Conservation (phyloP, 1,140 invertebrate species). For the Stratiolaelaps scimitus region DNA sequence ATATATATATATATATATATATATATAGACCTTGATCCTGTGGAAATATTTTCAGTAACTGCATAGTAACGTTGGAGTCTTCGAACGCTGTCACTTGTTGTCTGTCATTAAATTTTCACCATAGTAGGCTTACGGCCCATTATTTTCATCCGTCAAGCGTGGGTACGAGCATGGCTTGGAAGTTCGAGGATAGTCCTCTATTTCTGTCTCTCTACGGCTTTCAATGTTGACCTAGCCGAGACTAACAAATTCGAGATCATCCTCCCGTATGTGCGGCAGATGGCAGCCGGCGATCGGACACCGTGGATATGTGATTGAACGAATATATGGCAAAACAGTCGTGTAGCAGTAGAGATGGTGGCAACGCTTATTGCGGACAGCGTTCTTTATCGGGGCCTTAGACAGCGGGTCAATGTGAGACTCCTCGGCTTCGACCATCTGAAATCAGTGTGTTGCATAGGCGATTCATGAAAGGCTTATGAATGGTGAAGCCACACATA, state of each 20-base stretch:
- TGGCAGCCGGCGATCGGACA: conserved; percentile 11
- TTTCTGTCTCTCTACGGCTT: too few relatives aligned
- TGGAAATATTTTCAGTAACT: too few relatives aligned
- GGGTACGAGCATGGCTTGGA: too few relatives aligned
- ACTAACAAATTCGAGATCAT: conserved; percentile 12
- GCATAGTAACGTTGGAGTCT: too few relatives aligned
- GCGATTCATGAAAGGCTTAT: not conserved
- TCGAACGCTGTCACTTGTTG: too few relatives aligned
- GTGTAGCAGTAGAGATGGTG: not conserved
- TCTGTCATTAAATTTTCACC: too few relatives aligned
- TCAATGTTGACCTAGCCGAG: too few relatives aligned
- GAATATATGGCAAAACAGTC: not conserved
- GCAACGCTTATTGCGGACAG: not conserved
- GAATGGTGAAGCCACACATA: not conserved
- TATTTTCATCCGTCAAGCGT: too few relatives aligned
- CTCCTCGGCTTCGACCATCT: conserved; percentile 9
- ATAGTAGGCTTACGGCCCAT: too few relatives aligned
- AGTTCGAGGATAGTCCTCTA: too few relatives aligned
- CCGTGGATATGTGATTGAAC: not conserved
- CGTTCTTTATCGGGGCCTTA: not conserved
- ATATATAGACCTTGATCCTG: too few relatives aligned
- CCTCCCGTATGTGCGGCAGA: not conserved
- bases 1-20: too few relatives aligned
- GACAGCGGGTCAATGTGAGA: not conserved
- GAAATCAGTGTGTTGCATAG: not conserved